A percentile compares a stretch with the other conserved stretches of the same genome.
Evolutionary conservation across 2,888 invertebrate genomes (phyloP).

Genomic region (Nephrotoma guestfalica): DNA sequence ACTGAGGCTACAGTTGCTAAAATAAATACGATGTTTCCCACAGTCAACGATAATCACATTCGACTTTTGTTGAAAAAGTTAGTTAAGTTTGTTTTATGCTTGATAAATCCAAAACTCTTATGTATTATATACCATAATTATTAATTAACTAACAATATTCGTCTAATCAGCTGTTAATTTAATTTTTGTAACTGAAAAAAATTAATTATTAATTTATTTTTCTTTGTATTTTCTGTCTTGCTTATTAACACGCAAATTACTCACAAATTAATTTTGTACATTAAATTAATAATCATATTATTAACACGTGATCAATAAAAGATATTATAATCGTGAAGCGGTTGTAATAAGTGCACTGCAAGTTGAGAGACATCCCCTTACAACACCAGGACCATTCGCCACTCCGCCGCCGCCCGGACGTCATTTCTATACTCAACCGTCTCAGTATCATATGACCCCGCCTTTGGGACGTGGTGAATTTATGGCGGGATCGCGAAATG

Average conservation of each 20-base stretch:
- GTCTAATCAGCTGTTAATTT: neutral
- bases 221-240: slow-evolving; percentile 3
- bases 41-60: slow-evolving; percentile 78
- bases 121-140: neutral
- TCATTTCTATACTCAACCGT: slow-evolving; percentile 39
- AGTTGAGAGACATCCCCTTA: slow-evolving; percentile 83
- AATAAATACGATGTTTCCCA: slow-evolving; percentile 79
- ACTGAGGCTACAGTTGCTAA: slow-evolving; percentile 62
- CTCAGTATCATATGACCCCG: slow-evolving; percentile 53
- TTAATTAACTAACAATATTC: neutral
- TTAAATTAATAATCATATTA: neutral
- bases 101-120: neutral
- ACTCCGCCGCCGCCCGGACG: slow-evolving; percentile 50
- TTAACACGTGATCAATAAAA: slow-evolving; percentile 22
- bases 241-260: neutral
- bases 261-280: neutral
- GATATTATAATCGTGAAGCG: slow-evolving; percentile 85
- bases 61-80: slow-evolving; percentile 77
- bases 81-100: slow-evolving; percentile 29
- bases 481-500: slow-evolving; percentile 22
- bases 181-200: neutral
- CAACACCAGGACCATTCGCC: slow-evolving; percentile 69
- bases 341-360: slow-evolving; percentile 86
- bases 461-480: slow-evolving; percentile 39
- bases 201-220: neutral